phyloP scores from a whole-genome alignment of 2,113 vertebrate species.

The Accipiter cooperii region DNA sequence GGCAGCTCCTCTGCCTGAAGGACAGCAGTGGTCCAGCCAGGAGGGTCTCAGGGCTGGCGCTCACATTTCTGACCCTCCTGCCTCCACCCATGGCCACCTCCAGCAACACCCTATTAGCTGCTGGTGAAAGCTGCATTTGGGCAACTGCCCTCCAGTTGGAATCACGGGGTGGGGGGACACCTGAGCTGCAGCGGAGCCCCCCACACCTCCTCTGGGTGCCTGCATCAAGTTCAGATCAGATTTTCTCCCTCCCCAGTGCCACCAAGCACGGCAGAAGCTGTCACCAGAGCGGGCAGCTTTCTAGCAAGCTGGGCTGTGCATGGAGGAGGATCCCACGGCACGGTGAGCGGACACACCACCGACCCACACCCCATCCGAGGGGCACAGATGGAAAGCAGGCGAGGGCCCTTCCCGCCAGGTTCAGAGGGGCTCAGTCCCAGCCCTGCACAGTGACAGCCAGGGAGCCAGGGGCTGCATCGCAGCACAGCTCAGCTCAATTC shows the following conservation, averaged over 20 bases:
- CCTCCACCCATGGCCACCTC: neutral
- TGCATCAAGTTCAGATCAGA: rapidly evolving
- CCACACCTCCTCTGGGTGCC: rapidly evolving
- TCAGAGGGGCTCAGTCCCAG: neutral
- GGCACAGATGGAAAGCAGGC: neutral
- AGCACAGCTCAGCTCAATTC: rapidly evolving
- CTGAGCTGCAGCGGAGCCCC: neutral
- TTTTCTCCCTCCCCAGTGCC: neutral
- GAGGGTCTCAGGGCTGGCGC: rapidly evolving
- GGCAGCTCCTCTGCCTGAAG: neutral
- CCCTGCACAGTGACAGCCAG: too few species aligned
- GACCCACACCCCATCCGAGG: rapidly evolving
- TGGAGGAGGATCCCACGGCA: neutral
- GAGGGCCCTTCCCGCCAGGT: neutral
- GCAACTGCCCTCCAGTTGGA: rapidly evolving
- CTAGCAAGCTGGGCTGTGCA: rapidly evolving
- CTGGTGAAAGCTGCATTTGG: rapidly evolving
- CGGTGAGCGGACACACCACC: rapidly evolving
- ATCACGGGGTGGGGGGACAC: neutral
- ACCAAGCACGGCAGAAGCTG: rapidly evolving
- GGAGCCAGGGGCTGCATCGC: neutral
- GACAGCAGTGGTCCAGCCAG: neutral
- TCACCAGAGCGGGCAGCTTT: neutral
- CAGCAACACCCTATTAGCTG: neutral
- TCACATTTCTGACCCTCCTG: neutral